Percentiles rank a stretch among this genome's conserved stretches.
Conservation (phyloP, 2,797 vertebrate genomes). For the Eleutherodactylus coqui region DNA sequence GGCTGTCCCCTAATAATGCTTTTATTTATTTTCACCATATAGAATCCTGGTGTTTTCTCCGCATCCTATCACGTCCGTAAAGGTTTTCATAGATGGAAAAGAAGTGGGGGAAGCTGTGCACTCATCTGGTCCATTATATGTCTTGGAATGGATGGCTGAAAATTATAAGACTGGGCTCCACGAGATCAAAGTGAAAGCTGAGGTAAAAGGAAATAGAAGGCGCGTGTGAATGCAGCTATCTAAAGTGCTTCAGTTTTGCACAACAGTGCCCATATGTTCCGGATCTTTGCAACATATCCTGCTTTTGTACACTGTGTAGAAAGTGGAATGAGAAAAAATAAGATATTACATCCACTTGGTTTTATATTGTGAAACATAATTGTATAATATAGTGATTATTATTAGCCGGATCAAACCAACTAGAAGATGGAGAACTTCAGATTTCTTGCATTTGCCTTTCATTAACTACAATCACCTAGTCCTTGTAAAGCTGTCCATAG, state of each 20-base stretch:
- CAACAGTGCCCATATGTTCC: neutral
- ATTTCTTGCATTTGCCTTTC: too few species aligned
- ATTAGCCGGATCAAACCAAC: too few species aligned
- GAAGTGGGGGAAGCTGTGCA: constrained; percentile 80
- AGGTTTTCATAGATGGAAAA: constrained; percentile 83
- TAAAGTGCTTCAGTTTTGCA: neutral
- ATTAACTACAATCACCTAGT: too few species aligned
- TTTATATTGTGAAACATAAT: too few species aligned
- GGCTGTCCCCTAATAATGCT: neutral
- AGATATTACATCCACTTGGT: too few species aligned
- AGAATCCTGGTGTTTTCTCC: constrained; percentile 95
- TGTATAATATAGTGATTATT: too few species aligned
- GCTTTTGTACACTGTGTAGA: too few species aligned
- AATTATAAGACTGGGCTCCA: constrained; percentile 86
- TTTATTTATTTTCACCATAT: constrained; percentile 55
- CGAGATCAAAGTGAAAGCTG: constrained; percentile 84
- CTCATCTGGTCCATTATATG: constrained; percentile 87
- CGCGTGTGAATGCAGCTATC: too few species aligned
- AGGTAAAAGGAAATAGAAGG: constrained; percentile 76
- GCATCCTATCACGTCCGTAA: constrained; percentile 80
- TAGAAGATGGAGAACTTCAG: too few species aligned
- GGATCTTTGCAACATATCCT: too few species aligned
- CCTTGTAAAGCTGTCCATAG: too few species aligned
- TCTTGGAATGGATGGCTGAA: constrained; percentile 86
- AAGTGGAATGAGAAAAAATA: too few species aligned